A percentile compares a stretch with the other conserved stretches of the same genome.
These are phyloP conservation scores for Lithodes maja DNA, from an alignment of 2,888 invertebrate species.

Conservation along the genomic window DNA sequence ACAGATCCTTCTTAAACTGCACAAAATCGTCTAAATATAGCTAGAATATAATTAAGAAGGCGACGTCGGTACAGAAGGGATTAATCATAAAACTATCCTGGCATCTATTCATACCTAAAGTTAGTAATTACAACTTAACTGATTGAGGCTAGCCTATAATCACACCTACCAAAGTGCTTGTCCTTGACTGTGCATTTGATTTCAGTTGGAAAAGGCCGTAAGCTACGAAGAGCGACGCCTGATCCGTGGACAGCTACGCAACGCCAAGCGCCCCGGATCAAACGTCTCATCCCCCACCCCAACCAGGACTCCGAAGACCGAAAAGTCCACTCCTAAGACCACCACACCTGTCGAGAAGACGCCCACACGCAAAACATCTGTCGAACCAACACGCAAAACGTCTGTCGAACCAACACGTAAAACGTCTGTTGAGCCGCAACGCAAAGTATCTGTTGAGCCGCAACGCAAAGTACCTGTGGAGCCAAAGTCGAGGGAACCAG, in stretches of 20 bases:
- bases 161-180: too few relatives aligned
- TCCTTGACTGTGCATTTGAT: too few relatives aligned
- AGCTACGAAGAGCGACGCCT: constrained; percentile 86
- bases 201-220: constrained; percentile 83
- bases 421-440: constrained; percentile 3
- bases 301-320: constrained; percentile 1
- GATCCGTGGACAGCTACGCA: constrained; percentile 85
- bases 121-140: too few relatives aligned
- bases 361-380: constrained; percentile 13
- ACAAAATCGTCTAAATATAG: too few relatives aligned
- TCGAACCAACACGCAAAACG: constrained; percentile 4
- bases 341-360: constrained; percentile 6
- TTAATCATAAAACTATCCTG: too few relatives aligned
- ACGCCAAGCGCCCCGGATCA: constrained; percentile 77
- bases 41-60: too few relatives aligned
- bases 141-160: too few relatives aligned
- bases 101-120: too few relatives aligned
- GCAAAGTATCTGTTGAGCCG: background rate
- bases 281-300: constrained; percentile 34
- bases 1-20: too few relatives aligned
- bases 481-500: background rate
- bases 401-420: constrained; percentile 2
- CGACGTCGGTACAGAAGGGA: too few relatives aligned
- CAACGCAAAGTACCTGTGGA: constrained; percentile 13
- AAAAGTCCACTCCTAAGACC: constrained; percentile 2